Percentiles rank a stretch among this genome's conserved stretches.
phyloP scores from a whole-genome alignment of 2,888 invertebrate species.

The Auanema freiburgensis region DNA sequence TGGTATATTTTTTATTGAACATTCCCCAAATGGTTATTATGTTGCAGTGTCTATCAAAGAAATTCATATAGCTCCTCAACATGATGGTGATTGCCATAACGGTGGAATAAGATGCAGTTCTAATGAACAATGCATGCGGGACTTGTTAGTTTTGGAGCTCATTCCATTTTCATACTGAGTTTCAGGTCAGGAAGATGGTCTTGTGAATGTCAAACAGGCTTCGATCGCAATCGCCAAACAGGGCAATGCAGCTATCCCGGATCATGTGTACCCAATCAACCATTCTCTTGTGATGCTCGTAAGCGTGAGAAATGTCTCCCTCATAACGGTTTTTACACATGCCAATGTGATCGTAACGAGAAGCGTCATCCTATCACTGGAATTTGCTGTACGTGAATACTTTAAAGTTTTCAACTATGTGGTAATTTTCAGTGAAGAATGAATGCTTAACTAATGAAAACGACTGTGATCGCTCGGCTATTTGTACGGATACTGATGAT shows the following conservation, averaged over 20 bases:
- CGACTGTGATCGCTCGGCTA: conserved; percentile 62
- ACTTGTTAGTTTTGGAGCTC: conserved; percentile 7
- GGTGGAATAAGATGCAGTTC: conserved; percentile 42
- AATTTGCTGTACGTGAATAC: conserved; percentile 54
- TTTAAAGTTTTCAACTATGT: not conserved
- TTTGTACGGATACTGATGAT: conserved; percentile 62
- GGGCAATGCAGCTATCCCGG: conserved; percentile 55
- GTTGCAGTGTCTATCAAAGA: conserved; percentile 51
- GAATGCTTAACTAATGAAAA: conserved; percentile 59
- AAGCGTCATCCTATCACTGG: conserved; percentile 62
- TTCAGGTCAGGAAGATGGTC: conserved; percentile 22
- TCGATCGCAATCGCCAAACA: conserved; percentile 45
- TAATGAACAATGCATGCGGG: conserved; percentile 46
- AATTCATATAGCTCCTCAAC: conserved; percentile 40
- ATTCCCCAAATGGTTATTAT: not conserved
- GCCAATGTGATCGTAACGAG: conserved; percentile 59
- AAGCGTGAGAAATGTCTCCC: conserved; percentile 61
- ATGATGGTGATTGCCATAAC: conserved; percentile 50
- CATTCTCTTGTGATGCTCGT: conserved; percentile 56
- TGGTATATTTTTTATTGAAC: conserved; percentile 18
- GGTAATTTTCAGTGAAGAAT: conserved; percentile 52
- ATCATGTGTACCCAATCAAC: conserved; percentile 58
- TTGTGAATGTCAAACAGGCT: conserved; percentile 54
- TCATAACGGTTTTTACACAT: conserved; percentile 57
- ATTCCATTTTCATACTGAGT: not conserved